Evolutionary conservation across 1,140 invertebrate genomes (phyloP), one percentile per base, ranked within the genome.

Genomic region (Brachionus manjavacas): DNA sequence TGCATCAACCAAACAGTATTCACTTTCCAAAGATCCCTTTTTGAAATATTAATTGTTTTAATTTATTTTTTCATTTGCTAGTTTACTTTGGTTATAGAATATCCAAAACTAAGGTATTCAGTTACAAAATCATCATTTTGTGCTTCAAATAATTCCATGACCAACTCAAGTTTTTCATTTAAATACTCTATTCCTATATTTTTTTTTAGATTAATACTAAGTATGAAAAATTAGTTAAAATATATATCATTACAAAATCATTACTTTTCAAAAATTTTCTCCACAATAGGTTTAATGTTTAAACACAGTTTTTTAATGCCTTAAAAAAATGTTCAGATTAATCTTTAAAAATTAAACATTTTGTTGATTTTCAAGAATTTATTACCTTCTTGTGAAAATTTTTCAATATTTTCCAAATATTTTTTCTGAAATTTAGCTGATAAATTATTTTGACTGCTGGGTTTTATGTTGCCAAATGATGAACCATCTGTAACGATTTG

Each of bases 341-440:
- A 35, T 35, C 2, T 2, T 35, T 35, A 35, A 35, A 35, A 35
- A 35, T 35, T 35, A 35, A 35, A 35, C 0, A 35, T 35, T 35
- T 35, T 35, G 31, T 35, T 35, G 4, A 7, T 35, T 35, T 35
- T 35, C 4, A 35, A 35, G 31, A 35, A 35, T 7, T 35, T 35
- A 35, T 35, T 41, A 72, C 68, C 68, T 49, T 76, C 72, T 49
- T 16, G 25, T 4, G 46, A 43, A 76, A 76, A 76, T 35, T n/a
- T 49, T 49, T 76, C 79, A 64, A 81, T 81, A 81, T 81, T 81
- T 64, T 81, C 25, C 9, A 81, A 14, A 81, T 35, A 81, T 64
- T 81, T 81, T 39, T 68, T 11, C 39, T 68, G 79, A 4, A 64
- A 28, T 35, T 16, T 64, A 2, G 79, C n/a, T 4, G 72, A 76